These are phyloP conservation scores for Hydrolagus affinis DNA, from an alignment of 2,113 vertebrate species.

Conservation along the genomic window DNA sequence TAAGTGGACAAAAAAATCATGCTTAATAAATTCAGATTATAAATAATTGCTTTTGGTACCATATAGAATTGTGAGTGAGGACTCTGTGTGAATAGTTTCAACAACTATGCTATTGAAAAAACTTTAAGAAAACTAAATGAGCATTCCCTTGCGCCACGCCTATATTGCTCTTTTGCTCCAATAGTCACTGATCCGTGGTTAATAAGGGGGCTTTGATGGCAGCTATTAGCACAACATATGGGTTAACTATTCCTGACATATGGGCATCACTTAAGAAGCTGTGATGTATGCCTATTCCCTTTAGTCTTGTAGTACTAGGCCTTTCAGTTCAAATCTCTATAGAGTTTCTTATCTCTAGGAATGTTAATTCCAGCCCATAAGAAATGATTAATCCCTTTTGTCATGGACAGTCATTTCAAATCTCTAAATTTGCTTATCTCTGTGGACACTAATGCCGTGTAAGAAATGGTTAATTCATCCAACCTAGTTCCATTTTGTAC, in stretches of 20 bases:
- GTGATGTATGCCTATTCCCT: not conserved
- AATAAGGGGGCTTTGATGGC: slow-evolving; percentile 2
- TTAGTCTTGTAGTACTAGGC: not conserved
- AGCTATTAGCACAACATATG: slow-evolving; percentile 14
- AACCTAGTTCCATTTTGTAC: not conserved
- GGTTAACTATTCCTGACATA: not conserved
- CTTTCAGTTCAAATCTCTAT: not conserved
- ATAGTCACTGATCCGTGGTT: not conserved
- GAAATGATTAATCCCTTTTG: not conserved
- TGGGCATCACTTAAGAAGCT: slow-evolving; percentile 19
- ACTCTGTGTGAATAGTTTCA: not conserved
- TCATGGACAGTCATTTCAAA: not conserved
- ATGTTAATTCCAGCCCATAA: not conserved
- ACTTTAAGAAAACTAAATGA: not conserved
- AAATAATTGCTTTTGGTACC: slow-evolving; percentile 1
- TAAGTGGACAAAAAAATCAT: not conserved
- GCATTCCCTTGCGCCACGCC: not conserved
- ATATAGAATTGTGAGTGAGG: not conserved
- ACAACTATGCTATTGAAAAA: not conserved
- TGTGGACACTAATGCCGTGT: not conserved
- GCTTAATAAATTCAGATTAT: not conserved
- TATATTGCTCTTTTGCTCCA: not conserved
- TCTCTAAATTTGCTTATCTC: too few species aligned
- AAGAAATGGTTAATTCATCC: not conserved
- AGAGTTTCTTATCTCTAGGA: not conserved